Evolutionary conservation across 2,888 invertebrate genomes (phyloP).

Genomic region (Parochlus steinenii): DNA sequence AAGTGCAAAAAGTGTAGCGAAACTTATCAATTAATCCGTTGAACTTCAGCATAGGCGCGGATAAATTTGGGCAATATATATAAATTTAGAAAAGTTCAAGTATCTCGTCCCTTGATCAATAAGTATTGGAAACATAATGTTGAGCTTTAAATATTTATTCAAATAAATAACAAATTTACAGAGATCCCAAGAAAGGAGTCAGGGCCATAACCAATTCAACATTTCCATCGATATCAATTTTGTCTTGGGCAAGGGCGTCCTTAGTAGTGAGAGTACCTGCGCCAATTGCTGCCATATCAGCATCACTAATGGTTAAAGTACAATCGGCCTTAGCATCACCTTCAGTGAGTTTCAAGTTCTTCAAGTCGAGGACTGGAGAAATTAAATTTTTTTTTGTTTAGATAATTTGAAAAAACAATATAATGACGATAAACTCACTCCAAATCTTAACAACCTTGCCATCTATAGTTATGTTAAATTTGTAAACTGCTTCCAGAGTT

Average conservation of each 20-base stretch:
- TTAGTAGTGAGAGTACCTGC: constrained; percentile 12
- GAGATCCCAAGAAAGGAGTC: too few relatives aligned
- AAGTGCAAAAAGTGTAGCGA: too few relatives aligned
- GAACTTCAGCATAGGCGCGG: too few relatives aligned
- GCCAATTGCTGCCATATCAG: constrained; percentile 13
- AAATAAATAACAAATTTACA: too few relatives aligned
- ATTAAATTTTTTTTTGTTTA: not conserved
- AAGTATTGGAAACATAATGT: too few relatives aligned
- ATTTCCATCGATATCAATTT: constrained; percentile 15
- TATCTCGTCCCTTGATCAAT: too few relatives aligned
- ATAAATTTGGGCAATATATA: too few relatives aligned
- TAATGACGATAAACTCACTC: constrained; percentile 13
- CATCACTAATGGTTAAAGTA: constrained; percentile 14
- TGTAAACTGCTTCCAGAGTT: constrained; percentile 13
- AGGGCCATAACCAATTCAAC: constrained; percentile 9
- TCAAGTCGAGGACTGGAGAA: constrained; percentile 14
- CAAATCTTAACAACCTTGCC: constrained; percentile 14
- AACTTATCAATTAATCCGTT: too few relatives aligned
- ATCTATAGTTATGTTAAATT: constrained; percentile 14
- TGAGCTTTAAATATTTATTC: too few relatives aligned
- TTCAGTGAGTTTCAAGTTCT: constrained; percentile 13
- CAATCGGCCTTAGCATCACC: constrained; percentile 10
- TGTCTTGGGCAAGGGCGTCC: constrained; percentile 15
- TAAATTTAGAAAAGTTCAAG: too few relatives aligned
- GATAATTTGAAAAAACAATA: not conserved